These are phyloP conservation scores for Tinamus guttatus DNA, from an alignment of 2,113 vertebrate genomes.

Conservation along the genomic window DNA sequence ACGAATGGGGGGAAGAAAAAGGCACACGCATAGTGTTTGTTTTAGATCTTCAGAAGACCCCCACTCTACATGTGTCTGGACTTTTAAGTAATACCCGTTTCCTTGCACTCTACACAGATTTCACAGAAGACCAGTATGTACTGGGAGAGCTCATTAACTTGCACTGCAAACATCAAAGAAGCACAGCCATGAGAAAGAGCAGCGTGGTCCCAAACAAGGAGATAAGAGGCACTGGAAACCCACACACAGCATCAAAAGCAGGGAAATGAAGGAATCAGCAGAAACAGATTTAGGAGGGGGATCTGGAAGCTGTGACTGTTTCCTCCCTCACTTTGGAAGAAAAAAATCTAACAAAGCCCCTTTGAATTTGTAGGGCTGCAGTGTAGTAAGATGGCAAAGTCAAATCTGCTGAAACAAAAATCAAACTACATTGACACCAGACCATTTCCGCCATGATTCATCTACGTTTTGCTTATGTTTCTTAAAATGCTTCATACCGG, in stretches of 20 bases:
- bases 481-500: neutral
- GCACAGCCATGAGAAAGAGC: neutral
- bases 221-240: neutral
- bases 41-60: constrained; percentile 39
- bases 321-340: neutral
- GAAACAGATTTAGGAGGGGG: neutral
- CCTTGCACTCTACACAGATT: neutral
- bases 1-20: neutral
- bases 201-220: constrained; percentile 15
- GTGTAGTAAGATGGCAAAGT: neutral
- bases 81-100: constrained; percentile 35
- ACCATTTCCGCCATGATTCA: neutral
- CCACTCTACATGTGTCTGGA: constrained; percentile 1
- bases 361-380: neutral
- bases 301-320: neutral
- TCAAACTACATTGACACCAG: neutral
- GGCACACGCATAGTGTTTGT: constrained; percentile 34
- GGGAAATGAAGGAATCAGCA: neutral
- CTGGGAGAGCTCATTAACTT: constrained; percentile 45
- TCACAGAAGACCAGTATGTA: neutral
- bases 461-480: neutral
- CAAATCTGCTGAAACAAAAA: neutral
- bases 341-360: neutral
- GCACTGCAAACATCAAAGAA: constrained; percentile 9
- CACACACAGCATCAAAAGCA: neutral